Conservation (phyloP, 2,113 vertebrate genomes). For the Danionella cerebrum region DNA sequence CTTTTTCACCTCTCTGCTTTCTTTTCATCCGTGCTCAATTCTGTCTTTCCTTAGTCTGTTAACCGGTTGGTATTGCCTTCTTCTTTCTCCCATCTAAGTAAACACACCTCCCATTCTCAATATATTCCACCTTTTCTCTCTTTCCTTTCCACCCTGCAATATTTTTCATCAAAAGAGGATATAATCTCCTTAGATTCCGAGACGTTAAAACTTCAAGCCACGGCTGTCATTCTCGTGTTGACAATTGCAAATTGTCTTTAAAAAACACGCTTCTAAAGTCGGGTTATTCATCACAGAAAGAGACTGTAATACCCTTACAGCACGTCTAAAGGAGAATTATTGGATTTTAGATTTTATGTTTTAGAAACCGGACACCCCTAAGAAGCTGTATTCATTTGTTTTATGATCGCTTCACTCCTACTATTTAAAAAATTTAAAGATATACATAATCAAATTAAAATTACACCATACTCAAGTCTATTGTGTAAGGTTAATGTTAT, state of each 20-base stretch:
- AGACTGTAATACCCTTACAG: no score
- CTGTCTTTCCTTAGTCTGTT: background rate
- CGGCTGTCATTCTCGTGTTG: background rate
- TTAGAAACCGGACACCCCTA: no score
- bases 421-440: no score
- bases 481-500: no score
- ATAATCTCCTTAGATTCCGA: slow-evolving; percentile 16
- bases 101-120: background rate
- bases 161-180: slow-evolving; percentile 19
- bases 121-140: background rate
- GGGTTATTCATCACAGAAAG: no score
- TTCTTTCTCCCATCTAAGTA: slow-evolving; percentile 2
- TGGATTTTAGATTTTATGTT: no score
- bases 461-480: no score
- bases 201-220: slow-evolving; percentile 21
- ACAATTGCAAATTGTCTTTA: background rate
- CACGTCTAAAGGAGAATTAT: no score
- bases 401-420: no score
- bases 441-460: no score
- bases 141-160: background rate
- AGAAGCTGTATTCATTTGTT: no score
- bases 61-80: background rate
- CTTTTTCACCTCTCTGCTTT: background rate
- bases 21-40: background rate
- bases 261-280: no score